Conservation (phyloP, 1,140 invertebrate genomes). For the Alviniconcha marisindica region DNA sequence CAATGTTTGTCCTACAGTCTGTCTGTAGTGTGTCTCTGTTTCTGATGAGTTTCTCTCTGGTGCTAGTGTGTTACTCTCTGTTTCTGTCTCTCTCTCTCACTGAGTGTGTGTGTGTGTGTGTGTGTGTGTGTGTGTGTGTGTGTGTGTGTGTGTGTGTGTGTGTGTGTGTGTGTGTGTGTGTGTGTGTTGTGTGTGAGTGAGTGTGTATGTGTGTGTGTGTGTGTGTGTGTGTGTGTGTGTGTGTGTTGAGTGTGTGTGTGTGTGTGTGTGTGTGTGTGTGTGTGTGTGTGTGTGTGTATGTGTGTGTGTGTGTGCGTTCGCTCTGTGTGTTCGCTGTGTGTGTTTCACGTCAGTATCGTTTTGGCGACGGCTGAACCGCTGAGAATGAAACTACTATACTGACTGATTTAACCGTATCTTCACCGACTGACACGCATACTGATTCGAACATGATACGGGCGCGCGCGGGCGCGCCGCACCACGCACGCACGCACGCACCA, state of each 20-base stretch:
- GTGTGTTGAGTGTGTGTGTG: conserved; percentile 29
- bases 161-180: conserved; percentile 36
- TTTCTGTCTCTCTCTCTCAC: too few relatives aligned
- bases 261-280: conserved; percentile 39
- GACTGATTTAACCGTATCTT: too few relatives aligned
- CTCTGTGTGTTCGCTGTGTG: too few relatives aligned
- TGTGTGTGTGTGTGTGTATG: conserved; percentile 15
- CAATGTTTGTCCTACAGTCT: too few relatives aligned
- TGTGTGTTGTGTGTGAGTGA: conserved; percentile 35
- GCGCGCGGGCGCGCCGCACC: neutral
- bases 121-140: conserved; percentile 48
- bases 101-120: conserved; percentile 45
- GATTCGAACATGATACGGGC: neutral
- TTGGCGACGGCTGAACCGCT: too few relatives aligned
- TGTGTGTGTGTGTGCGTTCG: neutral
- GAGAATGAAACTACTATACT: too few relatives aligned
- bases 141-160: conserved; percentile 39
- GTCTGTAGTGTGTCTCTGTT: too few relatives aligned
- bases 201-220: conserved; percentile 13
- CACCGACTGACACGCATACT: too few relatives aligned
- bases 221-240: conserved; percentile 31
- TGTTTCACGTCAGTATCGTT: too few relatives aligned
- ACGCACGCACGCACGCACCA: neutral
- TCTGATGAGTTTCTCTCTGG: too few relatives aligned
- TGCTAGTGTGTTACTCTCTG: neutral